Conservation (phyloP, 1,140 invertebrate genomes). For the Spodoptera frugiperda region DNA sequence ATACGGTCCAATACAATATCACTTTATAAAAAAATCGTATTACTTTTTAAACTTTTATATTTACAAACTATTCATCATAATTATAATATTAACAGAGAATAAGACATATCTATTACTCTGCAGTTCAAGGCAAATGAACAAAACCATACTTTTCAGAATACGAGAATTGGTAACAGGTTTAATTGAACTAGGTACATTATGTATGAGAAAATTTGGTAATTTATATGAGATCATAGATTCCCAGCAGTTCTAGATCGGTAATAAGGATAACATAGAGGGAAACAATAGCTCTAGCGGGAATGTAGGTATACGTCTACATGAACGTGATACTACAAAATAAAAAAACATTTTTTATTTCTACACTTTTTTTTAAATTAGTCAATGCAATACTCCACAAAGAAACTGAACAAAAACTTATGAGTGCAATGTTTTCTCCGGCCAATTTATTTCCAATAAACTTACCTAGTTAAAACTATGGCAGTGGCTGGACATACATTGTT, state of each 20-base stretch:
- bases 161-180: conserved; percentile 57
- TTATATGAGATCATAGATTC: conserved; percentile 74
- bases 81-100: conserved; percentile 38
- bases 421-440: conserved; percentile 9
- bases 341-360: neutral
- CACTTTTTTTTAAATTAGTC: conserved; percentile 11
- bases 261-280: conserved; percentile 19
- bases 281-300: conserved; percentile 45
- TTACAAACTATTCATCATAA: conserved; percentile 42
- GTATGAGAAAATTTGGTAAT: conserved; percentile 68
- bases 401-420: neutral
- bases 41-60: conserved; percentile 29
- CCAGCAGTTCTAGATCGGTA: conserved; percentile 31
- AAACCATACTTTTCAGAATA: conserved; percentile 29
- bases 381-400: conserved; percentile 16
- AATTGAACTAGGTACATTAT: conserved; percentile 45
- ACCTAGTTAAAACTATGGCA: conserved; percentile 76
- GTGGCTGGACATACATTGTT: conserved; percentile 61
- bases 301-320: conserved; percentile 41
- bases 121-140: conserved; percentile 25
- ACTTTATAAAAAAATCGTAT: conserved; percentile 31
- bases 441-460: conserved; percentile 50
- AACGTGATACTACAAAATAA: conserved; percentile 9
- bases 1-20: conserved; percentile 43
- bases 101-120: conserved; percentile 32